Evolutionary conservation across 2,797 vertebrate species (phyloP), one percentile per base, ranked within the genome.

Genomic region (Phoebastria nigripes): DNA sequence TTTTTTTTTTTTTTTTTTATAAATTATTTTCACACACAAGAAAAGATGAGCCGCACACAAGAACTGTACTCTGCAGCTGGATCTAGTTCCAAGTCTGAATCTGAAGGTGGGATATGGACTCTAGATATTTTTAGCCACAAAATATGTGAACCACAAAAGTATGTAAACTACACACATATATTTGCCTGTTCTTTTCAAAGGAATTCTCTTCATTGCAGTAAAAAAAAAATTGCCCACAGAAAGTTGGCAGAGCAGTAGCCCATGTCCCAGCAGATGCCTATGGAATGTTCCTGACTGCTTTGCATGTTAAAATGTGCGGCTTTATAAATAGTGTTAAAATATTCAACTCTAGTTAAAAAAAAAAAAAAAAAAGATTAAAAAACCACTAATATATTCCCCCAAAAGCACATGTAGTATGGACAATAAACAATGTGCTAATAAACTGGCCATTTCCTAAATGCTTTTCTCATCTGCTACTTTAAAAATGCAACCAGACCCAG

Each of bases 141-240:
- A 98, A 96, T 97, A 98, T 98, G 97, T 96, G 94, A 97, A 95
- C 96, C 96, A 84, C 97, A 97, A 66, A 97, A 96, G 96, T 97
- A 97, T 97, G 93, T 98, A 98, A 97, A 98, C 95, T 96, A 95
- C 95, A 96, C 89, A 95, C 82, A 97, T 90, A 91, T 92, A 93
- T 97, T 96, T 97, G 82, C 84, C 73, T 93, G 76, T 74, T 92
- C 52, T 92, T 97, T 97, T 94, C 96, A 96, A 94, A 97, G 86
- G 89, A 97, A 97, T 97, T 97, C 94, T 98, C 92, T 97, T 96
- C 93, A 96, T 80, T 95, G 82, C 94, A 87, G 61, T 69, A 89
- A 92, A 94, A 94, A 96, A 93, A 91, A 66, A 62, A 78, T 42
- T 96, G 66, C 76, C 94, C 94, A 92, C 96, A 97, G 73, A 96